phyloP scores from a whole-genome alignment of 2,113 vertebrate species.

The Ptyas mucosa region DNA sequence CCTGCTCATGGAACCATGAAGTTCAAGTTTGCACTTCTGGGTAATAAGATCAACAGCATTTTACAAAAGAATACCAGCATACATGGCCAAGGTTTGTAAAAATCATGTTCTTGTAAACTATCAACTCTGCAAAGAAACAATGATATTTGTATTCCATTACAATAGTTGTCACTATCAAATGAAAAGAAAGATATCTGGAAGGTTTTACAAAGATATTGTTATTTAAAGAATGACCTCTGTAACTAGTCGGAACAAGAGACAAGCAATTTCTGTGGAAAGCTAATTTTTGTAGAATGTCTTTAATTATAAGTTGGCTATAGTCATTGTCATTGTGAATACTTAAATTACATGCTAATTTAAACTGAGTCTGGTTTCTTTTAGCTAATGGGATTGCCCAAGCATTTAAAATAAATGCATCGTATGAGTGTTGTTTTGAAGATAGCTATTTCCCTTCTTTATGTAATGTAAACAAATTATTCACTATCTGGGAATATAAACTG shows the following conservation, averaged over 20 bases:
- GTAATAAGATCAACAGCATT: background rate
- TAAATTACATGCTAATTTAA: background rate
- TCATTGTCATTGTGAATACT: slow-evolving; percentile 1
- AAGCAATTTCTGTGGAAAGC: background rate
- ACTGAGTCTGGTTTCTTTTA: background rate
- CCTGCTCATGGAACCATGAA: background rate
- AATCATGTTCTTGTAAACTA: background rate
- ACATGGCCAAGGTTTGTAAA: background rate
- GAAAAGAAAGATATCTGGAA: background rate
- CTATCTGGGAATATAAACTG: background rate
- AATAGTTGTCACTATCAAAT: background rate
- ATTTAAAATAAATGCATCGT: background rate
- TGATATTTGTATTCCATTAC: background rate
- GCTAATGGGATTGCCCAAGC: background rate
- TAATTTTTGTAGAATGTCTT: background rate
- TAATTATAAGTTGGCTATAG: background rate
- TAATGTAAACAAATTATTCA: background rate
- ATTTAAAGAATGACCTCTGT: background rate
- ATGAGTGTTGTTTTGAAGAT: background rate
- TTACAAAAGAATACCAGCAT: background rate
- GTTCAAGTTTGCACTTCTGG: background rate
- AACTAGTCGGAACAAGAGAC: background rate
- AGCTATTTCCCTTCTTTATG: background rate
- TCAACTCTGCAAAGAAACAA: background rate
- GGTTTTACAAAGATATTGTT: background rate